These are phyloP conservation scores for Pseudopipra pipra DNA, from an alignment of 2,113 vertebrate genomes.

Conservation along the genomic window DNA sequence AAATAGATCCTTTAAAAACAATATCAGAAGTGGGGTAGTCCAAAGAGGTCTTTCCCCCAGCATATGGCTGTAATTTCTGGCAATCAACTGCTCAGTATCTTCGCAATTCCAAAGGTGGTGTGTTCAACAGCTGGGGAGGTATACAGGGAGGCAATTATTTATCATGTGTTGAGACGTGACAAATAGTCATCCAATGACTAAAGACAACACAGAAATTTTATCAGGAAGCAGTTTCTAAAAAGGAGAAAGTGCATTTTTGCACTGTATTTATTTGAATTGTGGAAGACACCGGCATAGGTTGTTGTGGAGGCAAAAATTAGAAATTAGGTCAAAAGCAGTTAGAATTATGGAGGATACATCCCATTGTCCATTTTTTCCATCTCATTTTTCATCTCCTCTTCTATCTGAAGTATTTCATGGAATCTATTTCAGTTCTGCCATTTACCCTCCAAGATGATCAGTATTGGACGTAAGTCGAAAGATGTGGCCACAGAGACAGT, in stretches of 20 bases:
- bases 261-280: not conserved
- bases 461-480: not conserved
- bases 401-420: not conserved
- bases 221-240: not conserved
- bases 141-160: not conserved
- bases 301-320: not conserved
- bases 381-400: not conserved
- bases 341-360: not conserved
- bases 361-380: not conserved
- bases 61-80: not conserved
- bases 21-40: not conserved
- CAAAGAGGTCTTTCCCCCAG: not conserved
- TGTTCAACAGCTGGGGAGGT: not conserved
- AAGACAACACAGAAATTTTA: not conserved
- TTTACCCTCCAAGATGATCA: not conserved
- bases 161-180: not conserved
- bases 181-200: not conserved
- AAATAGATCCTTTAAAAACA: not conserved
- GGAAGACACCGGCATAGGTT: not conserved
- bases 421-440: not conserved
- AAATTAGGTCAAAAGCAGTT: not conserved
- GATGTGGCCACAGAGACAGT: not conserved
- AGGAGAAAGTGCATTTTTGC: not conserved
- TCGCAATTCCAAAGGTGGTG: not conserved
- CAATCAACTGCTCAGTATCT: not conserved